Percentiles rank a stretch among this genome's conserved stretches.
Evolutionary conservation across 2,113 vertebrate genomes (phyloP).

Genomic region (Ictalurus punctatus): DNA sequence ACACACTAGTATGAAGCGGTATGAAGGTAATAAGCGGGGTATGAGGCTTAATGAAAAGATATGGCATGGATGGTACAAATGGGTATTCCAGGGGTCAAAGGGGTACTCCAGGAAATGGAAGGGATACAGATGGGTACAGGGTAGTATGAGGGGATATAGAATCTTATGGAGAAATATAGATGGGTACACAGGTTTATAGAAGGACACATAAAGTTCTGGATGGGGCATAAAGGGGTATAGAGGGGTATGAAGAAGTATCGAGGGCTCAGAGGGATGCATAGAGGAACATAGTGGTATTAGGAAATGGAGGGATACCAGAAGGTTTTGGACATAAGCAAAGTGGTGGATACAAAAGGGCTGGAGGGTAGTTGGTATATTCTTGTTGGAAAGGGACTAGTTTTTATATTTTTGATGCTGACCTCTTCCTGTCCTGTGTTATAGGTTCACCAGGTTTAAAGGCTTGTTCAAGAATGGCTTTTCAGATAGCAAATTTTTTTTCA

Average conservation of each 20-base stretch:
- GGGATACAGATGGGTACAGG: background rate
- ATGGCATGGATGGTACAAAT: background rate
- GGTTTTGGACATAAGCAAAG: background rate
- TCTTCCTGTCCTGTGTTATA: background rate
- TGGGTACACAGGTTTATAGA: background rate
- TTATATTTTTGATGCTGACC: background rate
- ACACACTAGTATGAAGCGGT: background rate
- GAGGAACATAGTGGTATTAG: background rate
- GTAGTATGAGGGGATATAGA: background rate
- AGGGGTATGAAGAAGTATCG: background rate
- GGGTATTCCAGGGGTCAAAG: background rate
- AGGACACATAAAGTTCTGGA: background rate
- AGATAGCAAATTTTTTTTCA: background rate
- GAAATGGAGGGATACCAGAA: background rate
- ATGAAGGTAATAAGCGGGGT: background rate
- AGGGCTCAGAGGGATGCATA: background rate
- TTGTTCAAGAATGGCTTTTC: background rate
- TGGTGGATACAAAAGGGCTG: background rate
- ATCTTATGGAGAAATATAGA: background rate
- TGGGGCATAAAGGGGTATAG: background rate
- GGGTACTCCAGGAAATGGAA: background rate
- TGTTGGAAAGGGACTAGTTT: background rate
- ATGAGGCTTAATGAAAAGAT: background rate
- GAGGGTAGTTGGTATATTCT: background rate
- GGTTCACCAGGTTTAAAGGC: background rate